Base-by-base conservation (phyloP, 1,140 invertebrate species). In the Nylanderia fulva region DNA sequence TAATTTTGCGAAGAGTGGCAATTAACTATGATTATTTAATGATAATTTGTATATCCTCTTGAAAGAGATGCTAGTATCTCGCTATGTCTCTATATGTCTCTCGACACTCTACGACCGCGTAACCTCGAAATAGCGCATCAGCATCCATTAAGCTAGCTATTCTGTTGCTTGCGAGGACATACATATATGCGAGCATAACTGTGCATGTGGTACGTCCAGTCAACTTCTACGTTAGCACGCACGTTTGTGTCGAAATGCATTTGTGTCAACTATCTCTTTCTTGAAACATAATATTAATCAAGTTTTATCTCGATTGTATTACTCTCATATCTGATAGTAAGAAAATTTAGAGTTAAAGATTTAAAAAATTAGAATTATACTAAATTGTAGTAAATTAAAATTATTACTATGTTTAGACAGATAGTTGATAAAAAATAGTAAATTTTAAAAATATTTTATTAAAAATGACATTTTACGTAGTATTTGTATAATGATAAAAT, bases 11-110 rank as follows among this genome's bases (percentile, higher is more conserved):
- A 74, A 36, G 27, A 58, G 29, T 36, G 58, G 45, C 72, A 74
- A 63, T 74, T 33, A 74, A 11, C 18, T 27, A 60, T 83, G 79
- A 54, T 89, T 89, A 89, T 86, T 84, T 85, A 89, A 89, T 89
- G 87, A 89, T 89, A 89, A 89, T 89, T 89, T 79, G 79, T 69
- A 85, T n/a, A 89, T 89, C 87, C 87, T 39, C 74, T 58, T 56
- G 87, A 87, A 89, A 82, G 79, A 63, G 80, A 89, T 60, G 72
- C 66, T 54, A 36, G 75, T 42, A 64, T 77, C 68, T 68, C 76
- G 69, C 45, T n/a, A n/a, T n/a, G n/a, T n/a, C n/a, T 1, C 29
- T 64, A 68, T 84, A 82, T 85, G 69, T 63, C 87, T 86, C 88
- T 71, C 61, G 85, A 74, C 79, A 89, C 80, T 71, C 79, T 75